phyloP scores from a whole-genome alignment of 2,797 vertebrate species.

The Kryptolebias ocellatus region DNA sequence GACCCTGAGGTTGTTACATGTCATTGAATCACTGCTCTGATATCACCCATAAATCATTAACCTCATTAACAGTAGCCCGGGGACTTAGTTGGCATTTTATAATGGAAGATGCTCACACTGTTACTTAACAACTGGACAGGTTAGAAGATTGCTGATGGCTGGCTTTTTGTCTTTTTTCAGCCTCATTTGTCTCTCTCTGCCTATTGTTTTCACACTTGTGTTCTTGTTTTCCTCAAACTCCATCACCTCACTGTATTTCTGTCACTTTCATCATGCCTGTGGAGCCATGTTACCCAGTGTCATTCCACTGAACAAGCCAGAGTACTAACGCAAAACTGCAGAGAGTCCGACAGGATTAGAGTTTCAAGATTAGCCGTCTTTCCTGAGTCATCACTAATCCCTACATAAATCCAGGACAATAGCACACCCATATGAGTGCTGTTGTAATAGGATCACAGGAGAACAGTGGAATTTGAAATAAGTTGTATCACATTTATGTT shows the following conservation, averaged over 20 bases:
- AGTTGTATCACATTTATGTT: conserved; percentile 26
- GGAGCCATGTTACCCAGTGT: conserved; percentile 40
- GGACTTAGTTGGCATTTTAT: conserved; percentile 74
- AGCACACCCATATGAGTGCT: conserved; percentile 34
- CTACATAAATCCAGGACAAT: conserved; percentile 48
- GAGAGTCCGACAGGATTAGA: conserved; percentile 66
- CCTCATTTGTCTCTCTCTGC: not conserved
- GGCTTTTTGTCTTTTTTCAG: conserved; percentile 19
- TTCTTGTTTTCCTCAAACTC: conserved; percentile 14
- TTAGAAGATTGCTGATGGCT: conserved; percentile 60
- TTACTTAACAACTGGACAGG: conserved; percentile 49
- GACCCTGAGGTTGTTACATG: conserved; percentile 65
- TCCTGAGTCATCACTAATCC: conserved; percentile 74
- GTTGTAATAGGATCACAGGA: conserved; percentile 70
- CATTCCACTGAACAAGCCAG: conserved; percentile 45
- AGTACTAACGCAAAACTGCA: conserved; percentile 41
- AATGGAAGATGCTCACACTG: conserved; percentile 59
- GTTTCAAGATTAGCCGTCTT: conserved; percentile 69
- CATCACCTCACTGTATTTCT: conserved; percentile 16
- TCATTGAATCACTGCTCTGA: conserved; percentile 77
- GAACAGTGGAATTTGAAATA: conserved; percentile 47
- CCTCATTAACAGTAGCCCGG: conserved; percentile 73
- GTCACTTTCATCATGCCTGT: conserved; percentile 47
- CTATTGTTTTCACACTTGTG: not conserved
- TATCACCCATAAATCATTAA: conserved; percentile 76